A percentile compares a stretch with the other conserved stretches of the same genome.
These are phyloP conservation scores for Psococerastis gibbosa DNA, from an alignment of 2,888 invertebrate species.

Conservation along the genomic window DNA sequence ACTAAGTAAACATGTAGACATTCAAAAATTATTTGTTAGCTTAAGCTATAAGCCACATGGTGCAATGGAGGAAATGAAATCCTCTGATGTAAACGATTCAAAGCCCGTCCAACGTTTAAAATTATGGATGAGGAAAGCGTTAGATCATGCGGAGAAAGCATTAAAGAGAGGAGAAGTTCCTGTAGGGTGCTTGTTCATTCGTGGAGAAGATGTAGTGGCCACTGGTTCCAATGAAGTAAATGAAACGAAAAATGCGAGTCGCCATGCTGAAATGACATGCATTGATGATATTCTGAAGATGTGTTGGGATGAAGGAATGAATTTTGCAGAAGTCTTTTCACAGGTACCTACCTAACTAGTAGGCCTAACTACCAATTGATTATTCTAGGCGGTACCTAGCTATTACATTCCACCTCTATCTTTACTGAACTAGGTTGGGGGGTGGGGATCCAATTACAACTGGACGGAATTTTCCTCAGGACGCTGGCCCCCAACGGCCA, in stretches of 20 bases:
- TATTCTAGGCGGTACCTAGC: too few species aligned
- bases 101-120: slow-evolving; percentile 18
- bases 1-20: too few species aligned
- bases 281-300: slow-evolving; percentile 56
- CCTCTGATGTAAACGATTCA: too few species aligned
- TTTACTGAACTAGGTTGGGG: too few species aligned
- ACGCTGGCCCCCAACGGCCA: too few species aligned
- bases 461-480: too few species aligned
- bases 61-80: too few species aligned
- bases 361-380: too few species aligned
- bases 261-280: slow-evolving; percentile 93
- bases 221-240: slow-evolving; percentile 80
- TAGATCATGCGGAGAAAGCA: slow-evolving; percentile 59
- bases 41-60: too few species aligned
- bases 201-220: slow-evolving; percentile 48
- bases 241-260: slow-evolving; percentile 79
- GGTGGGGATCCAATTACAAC: too few species aligned
- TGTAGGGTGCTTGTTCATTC: slow-evolving; percentile 86
- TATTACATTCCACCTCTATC: too few species aligned
- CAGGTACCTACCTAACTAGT: slow-evolving; percentile 33
- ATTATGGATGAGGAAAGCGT: slow-evolving; percentile 52
- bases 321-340: slow-evolving; percentile 36
- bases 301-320: slow-evolving; percentile 36
- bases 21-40: too few species aligned
- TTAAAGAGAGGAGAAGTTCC: slow-evolving; percentile 76